Percentiles rank a stretch among this genome's conserved stretches.
Evolutionary conservation across 2,113 vertebrate genomes (phyloP).

Genomic region (Neomonachus schauinslandi): DNA sequence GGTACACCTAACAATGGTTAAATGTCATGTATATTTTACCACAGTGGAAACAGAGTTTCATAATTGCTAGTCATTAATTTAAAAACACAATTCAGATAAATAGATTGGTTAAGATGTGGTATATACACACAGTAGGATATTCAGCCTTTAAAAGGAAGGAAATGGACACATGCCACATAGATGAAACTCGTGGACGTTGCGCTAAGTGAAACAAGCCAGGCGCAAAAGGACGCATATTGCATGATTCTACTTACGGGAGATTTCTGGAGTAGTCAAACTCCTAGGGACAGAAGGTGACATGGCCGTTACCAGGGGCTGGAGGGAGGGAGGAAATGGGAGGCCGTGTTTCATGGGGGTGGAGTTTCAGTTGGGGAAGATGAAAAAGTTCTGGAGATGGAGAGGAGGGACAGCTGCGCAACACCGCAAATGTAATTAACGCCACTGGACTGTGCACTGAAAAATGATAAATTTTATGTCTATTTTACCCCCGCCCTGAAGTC

Average conservation of each 20-base stretch:
- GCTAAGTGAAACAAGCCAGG: not conserved
- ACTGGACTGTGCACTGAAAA: not conserved
- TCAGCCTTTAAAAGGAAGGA: not conserved
- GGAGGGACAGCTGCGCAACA: not conserved
- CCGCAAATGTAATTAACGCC: not conserved
- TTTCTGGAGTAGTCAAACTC: not conserved
- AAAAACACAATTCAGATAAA: not conserved
- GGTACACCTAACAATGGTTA: not conserved
- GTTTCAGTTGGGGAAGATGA: not conserved
- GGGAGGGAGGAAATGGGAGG: not conserved
- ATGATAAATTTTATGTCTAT: not conserved
- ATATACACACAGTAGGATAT: not conserved
- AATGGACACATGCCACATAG: not conserved
- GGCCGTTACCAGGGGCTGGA: not conserved
- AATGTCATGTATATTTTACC: not conserved
- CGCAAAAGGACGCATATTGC: not conserved
- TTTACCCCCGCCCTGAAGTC: not conserved
- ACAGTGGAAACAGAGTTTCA: not conserved
- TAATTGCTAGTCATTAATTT: not conserved
- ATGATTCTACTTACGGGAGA: not conserved
- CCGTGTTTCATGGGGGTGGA: not conserved
- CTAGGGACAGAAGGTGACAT: not conserved
- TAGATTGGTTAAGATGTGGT: not conserved
- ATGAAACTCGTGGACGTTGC: not conserved
- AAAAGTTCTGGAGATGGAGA: not conserved